Percentiles rank a stretch among this genome's conserved stretches.
These are phyloP conservation scores for Porites cylindrica DNA, from an alignment of 92 coral and sea anemone species.

Conservation along the genomic window DNA sequence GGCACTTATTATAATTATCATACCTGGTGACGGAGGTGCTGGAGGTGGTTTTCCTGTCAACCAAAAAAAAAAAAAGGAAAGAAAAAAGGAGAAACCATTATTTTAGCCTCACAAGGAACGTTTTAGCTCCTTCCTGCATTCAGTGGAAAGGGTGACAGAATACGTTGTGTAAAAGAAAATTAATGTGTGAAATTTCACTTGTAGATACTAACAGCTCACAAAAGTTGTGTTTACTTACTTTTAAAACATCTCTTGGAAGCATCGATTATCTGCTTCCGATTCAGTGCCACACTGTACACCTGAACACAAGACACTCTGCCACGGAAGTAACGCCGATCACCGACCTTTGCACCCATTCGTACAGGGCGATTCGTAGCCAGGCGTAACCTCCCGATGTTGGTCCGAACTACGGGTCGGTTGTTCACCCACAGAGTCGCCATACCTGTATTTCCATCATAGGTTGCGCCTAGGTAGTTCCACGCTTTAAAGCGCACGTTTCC, in stretches of 20 bases:
- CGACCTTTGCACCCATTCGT: constrained; percentile 73
- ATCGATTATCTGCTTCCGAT: constrained; percentile 49
- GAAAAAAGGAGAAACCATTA: neutral
- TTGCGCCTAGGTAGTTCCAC: constrained; percentile 76
- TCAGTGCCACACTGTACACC: constrained; percentile 73
- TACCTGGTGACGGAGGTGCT: constrained; percentile 42
- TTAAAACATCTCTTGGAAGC: constrained; percentile 68
- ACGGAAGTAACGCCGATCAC: constrained; percentile 78
- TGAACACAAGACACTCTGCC: constrained; percentile 82
- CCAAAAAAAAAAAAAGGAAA: no score
- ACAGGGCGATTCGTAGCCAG: constrained; percentile 73
- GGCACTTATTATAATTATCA: neutral
- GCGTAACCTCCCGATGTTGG: constrained; percentile 66
- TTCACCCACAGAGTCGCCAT: constrained; percentile 75
- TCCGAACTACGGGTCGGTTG: constrained; percentile 65
- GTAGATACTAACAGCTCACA: neutral
- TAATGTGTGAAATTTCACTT: no score
- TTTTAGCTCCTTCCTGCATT: no score
- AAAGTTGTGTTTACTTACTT: constrained; percentile 3
- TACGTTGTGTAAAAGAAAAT: no score
- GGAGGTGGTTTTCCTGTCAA: constrained; percentile 36
- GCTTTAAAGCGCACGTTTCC: constrained; percentile 56
- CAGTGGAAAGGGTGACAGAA: no score
- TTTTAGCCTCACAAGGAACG: neutral
- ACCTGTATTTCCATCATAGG: constrained; percentile 73